These are phyloP conservation scores for Crotalus tigris DNA, from an alignment of 2,113 vertebrate genomes.

Conservation along the genomic window DNA sequence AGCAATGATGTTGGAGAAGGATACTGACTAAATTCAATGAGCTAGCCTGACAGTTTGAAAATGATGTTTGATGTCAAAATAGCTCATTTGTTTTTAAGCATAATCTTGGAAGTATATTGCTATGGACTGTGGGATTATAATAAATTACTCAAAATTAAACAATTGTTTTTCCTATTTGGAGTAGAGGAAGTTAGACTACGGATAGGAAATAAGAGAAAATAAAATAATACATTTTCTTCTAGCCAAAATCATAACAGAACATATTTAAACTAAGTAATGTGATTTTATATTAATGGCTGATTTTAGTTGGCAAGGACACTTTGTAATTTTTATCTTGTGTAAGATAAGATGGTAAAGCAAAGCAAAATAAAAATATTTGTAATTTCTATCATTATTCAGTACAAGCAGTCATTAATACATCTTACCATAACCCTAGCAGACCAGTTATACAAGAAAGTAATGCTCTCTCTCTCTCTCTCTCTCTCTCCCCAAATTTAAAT, in stretches of 20 bases:
- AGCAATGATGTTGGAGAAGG: background rate
- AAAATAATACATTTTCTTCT: background rate
- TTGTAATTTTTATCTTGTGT: background rate
- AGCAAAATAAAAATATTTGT: background rate
- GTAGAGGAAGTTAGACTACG: background rate
- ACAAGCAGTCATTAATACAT: background rate
- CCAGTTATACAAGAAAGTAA: background rate
- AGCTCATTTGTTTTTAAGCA: background rate
- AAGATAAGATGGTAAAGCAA: background rate
- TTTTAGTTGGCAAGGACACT: background rate
- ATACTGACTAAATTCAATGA: background rate
- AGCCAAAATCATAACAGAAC: background rate
- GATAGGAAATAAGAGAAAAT: background rate
- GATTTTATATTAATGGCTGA: background rate
- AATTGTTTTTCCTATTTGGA: background rate
- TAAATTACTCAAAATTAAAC: background rate
- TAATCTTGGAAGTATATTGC: background rate
- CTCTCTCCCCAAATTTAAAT: background rate
- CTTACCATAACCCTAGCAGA: background rate
- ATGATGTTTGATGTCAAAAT: background rate
- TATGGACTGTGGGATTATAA: background rate
- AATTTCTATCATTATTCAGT: background rate
- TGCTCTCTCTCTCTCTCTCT: background rate
- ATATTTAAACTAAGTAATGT: background rate
- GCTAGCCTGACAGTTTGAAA: background rate